Evolutionary conservation across 2,113 vertebrate genomes (phyloP).

Genomic region (Panthera leo): DNA sequence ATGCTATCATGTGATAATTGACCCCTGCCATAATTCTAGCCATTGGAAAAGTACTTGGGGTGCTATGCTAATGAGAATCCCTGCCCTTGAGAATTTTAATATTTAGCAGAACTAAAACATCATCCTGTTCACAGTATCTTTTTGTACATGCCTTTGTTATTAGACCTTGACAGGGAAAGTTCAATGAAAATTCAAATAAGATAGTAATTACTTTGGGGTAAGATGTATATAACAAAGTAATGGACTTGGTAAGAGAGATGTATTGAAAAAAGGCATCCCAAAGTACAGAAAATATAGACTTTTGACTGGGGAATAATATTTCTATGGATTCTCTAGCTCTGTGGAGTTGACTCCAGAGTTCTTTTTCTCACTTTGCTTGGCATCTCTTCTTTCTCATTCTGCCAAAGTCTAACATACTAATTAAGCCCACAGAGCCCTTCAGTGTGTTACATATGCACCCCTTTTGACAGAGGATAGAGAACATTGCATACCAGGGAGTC

Average conservation of each 20-base stretch:
- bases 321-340: slow-evolving; percentile 3
- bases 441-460: slow-evolving; percentile 15
- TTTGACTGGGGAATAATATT: neutral
- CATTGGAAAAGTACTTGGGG: neutral
- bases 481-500: neutral
- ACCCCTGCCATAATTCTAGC: neutral
- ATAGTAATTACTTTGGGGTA: neutral
- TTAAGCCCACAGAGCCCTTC: slow-evolving; percentile 69
- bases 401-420: slow-evolving; percentile 60
- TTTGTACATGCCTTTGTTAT: neutral
- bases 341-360: slow-evolving; percentile 2
- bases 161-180: neutral
- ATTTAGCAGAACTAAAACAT: neutral
- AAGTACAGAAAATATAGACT: neutral
- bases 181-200: neutral
- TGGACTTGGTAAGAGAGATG: neutral
- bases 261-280: neutral
- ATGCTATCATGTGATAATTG: neutral
- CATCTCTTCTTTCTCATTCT: slow-evolving; percentile 56
- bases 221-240: neutral
- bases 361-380: slow-evolving; percentile 49
- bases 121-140: neutral
- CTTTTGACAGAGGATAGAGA: neutral
- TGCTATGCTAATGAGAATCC: neutral
- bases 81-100: neutral